These are phyloP conservation scores for Chrysolina americana DNA, from an alignment of 2,888 invertebrate species.

Conservation along the genomic window DNA sequence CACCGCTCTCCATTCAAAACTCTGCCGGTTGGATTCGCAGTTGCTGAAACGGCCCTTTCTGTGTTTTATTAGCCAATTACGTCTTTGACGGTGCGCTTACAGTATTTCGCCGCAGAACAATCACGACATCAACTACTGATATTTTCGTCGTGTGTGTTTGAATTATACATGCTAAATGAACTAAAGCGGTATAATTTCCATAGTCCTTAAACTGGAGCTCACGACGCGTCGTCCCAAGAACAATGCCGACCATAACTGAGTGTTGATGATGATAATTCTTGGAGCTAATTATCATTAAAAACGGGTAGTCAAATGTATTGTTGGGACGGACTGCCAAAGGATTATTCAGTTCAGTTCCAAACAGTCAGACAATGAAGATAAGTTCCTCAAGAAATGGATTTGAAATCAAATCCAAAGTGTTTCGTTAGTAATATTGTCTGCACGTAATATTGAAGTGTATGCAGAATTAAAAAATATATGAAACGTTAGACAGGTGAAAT, in stretches of 20 bases:
- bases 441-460: too few species aligned
- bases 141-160: slow-evolving; percentile 26
- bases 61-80: slow-evolving; percentile 50
- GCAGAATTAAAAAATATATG: too few species aligned
- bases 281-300: neutral
- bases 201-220: slow-evolving; percentile 14
- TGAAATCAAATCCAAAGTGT: too few species aligned
- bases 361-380: too few species aligned
- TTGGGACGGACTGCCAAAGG: too few species aligned
- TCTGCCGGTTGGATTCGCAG: slow-evolving; percentile 36
- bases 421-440: too few species aligned
- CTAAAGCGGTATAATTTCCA: slow-evolving; percentile 24
- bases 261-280: neutral
- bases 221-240: neutral
- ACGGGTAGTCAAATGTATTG: too few species aligned
- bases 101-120: slow-evolving; percentile 33
- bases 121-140: slow-evolving; percentile 35
- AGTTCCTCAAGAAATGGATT: too few species aligned
- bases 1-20: slow-evolving; percentile 2
- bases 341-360: too few species aligned
- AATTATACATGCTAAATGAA: slow-evolving; percentile 26
- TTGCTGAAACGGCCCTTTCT: slow-evolving; percentile 37
- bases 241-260: neutral
- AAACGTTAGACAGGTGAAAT: too few species aligned
- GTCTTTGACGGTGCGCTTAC: slow-evolving; percentile 31